These are phyloP conservation scores for Oppia nitens DNA, from an alignment of 1,140 invertebrate genomes.

Conservation along the genomic window DNA sequence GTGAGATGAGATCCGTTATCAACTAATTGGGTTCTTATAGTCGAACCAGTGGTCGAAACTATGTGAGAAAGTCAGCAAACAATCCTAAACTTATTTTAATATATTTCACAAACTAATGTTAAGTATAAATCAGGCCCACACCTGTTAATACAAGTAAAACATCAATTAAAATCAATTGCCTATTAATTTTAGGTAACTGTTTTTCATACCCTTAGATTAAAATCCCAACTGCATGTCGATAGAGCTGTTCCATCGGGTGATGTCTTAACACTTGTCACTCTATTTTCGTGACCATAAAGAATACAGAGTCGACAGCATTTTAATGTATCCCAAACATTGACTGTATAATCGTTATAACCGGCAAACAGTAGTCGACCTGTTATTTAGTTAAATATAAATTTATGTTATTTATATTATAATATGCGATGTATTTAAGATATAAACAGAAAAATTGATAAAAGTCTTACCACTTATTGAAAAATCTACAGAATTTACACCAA, in stretches of 20 bases:
- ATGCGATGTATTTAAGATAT: neutral
- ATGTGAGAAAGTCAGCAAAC: too few relatives aligned
- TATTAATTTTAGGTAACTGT: constrained; percentile 18
- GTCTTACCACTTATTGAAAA: constrained; percentile 77
- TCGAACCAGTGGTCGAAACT: too few relatives aligned
- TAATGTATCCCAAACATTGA: constrained; percentile 95
- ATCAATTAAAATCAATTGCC: neutral
- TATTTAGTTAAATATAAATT: neutral
- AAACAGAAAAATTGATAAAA: neutral
- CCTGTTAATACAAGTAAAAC: neutral
- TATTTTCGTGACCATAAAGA: constrained; percentile 93
- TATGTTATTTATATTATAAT: neutral
- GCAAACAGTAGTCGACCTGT: constrained; percentile 81
- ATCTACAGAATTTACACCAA: constrained; percentile 94
- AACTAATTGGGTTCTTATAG: too few relatives aligned
- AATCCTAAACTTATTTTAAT: too few relatives aligned
- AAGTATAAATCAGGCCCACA: neutral
- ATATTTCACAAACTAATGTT: neutral
- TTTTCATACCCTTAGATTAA: constrained; percentile 83
- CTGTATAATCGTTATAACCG: constrained; percentile 97
- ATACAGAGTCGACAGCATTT: constrained; percentile 78
- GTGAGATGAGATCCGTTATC: too few relatives aligned
- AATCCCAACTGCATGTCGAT: constrained; percentile 95
- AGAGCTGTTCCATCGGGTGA: constrained; percentile 95
- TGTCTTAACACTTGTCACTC: constrained; percentile 81